Evolutionary conservation across 2,797 vertebrate species (phyloP).

Genomic region (Carduelis carduelis): DNA sequence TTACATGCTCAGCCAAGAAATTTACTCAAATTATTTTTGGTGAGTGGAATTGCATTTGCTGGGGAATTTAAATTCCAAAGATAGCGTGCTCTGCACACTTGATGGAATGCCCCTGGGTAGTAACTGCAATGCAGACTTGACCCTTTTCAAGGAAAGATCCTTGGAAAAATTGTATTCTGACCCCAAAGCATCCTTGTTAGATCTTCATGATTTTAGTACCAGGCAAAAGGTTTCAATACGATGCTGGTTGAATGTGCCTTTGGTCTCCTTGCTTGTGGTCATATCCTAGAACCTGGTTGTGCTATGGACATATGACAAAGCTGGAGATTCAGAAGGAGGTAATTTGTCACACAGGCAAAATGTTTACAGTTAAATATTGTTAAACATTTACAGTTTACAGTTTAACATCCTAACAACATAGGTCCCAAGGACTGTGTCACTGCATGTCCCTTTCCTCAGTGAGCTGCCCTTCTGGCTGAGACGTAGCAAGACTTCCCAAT

Average conservation of each 20-base stretch:
- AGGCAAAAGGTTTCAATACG: accelerated
- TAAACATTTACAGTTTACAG: neutral
- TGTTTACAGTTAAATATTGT: neutral
- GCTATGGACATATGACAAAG: accelerated
- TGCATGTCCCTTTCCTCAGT: neutral
- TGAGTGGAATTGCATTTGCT: accelerated
- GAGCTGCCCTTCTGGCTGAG: neutral
- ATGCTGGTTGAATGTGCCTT: neutral
- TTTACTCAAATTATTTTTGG: neutral
- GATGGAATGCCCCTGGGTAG: neutral
- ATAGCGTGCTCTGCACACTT: accelerated
- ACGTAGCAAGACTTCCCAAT: neutral
- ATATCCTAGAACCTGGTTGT: neutral
- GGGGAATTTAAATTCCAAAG: neutral
- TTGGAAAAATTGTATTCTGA: neutral
- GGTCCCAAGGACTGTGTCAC: neutral
- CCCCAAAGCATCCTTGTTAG: neutral
- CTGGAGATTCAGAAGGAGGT: neutral
- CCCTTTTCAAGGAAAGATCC: accelerated
- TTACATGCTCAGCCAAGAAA: neutral
- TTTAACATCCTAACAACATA: neutral
- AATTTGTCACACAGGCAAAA: neutral
- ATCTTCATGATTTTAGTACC: neutral
- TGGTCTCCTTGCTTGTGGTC: neutral
- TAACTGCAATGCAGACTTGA: neutral